Base-by-base conservation (phyloP, 2,888 invertebrate species). In the Nomada fucata region DNA sequence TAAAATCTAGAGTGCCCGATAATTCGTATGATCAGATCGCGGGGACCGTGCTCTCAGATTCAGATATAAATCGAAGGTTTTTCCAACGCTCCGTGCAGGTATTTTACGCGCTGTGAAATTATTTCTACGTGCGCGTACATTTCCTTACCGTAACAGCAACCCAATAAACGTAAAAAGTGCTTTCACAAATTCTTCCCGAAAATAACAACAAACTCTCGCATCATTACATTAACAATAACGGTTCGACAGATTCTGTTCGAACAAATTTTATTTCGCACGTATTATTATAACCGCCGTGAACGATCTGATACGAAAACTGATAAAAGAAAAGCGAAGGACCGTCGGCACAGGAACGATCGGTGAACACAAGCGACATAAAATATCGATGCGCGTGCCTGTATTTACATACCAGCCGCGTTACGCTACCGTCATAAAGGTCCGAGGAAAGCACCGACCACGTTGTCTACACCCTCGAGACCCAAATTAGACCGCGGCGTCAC, bases 401-500 rank as follows among this genome's bases (percentile, higher is more conserved):
- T 15, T 13, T 15, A 15, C 3, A 47, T 47, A 15, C 15, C 47
- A 1, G 3, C 47, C 47, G 15, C 47, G 47, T 47, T 47, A 47
- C 47, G 3, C 47, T 2, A 3, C 47, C 15, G 13, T 47, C 47
- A 15, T 1, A n/a, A 26, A 44, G 23, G 68, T 15, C 23, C 18
- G 42, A 67, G 52, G 53, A 20, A 53, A 26, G 2, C n/a, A 44
- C 57, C 26, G 57, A 18, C 13, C 44, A 44, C 63, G 15, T 36
- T 47, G n/a, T 4, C 47, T 26, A 15, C 47, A 11, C 29, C 20
- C 47, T 15, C 20, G 13, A 59, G 29, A 26, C 59, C 47, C 7
- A 47, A 70, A 59, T 70, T 47, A 29, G 47, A n/a, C 44, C 18
- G 26, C 11, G 23, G n/a, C 53, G 26, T 64, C 44, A 64, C 18